Evolutionary conservation across 2,888 invertebrate species (phyloP), one percentile per base, ranked within the genome.

Genomic region (Cremastinae sp.): DNA sequence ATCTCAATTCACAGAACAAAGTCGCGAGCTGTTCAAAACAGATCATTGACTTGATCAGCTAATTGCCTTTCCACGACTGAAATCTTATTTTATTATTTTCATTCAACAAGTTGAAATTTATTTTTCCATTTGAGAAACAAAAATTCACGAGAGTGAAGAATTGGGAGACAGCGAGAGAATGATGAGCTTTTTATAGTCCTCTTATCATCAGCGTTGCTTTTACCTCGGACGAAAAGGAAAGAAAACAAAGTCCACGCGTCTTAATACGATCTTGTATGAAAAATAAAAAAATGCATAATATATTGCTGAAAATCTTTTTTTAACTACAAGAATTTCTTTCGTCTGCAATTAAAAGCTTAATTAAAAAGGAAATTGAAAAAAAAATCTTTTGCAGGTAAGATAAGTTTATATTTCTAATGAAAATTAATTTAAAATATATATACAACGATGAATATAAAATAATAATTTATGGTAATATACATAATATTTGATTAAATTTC

Each of bases 391-490:
- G 41, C 82, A 81, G 82, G 81, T 85, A 84, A 85, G 82, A 84
- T 81, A 84, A 84, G 72, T 65, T 83, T 85, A 79, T 86, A 87
- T 85, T 84, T 83, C 81, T 83, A 86, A 65, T 83, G 76, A 83
- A 85, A 84, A 82, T 86, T 80, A 82, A 77, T 85, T 75, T 83
- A 83, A 51, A 58, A 85, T 85, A 83, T 87, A 87, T 86, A 82
- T 88, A 88, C 87, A 88, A 87, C 84, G 86, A 83, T 84, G 83
- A 84, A 86, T 87, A 88, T 83, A 86, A 88, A 88, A 88, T 88
- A 87, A 87, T 87, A 88, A 88, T 86, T 87, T 88, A 87, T 86
- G 83, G 83, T 86, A 86, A 87, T 86, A 86, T 86, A 87, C 85
- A 85, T 86, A 84, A 84, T 85, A 87, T 87, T 85, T 87, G 84